Base-by-base conservation (phyloP, 2,113 vertebrate species). In the Xiphorhynchus elegans region DNA sequence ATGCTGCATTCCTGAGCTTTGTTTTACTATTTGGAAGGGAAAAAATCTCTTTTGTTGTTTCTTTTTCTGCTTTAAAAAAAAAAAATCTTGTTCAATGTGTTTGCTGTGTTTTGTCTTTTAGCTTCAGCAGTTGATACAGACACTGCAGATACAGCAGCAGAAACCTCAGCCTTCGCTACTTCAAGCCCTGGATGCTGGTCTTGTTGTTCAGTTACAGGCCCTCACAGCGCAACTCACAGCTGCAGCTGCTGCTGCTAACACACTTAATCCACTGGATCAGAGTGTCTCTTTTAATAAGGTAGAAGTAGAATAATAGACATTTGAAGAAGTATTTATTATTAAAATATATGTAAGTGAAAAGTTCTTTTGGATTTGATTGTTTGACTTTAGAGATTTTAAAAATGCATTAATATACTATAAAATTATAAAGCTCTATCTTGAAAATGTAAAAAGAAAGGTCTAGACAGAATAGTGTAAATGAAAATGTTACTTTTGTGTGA, bases 251-350 rank as follows among this genome's bases (percentile, higher is more conserved):
- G 98, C 99, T 20, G 99, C 99, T 93, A 99, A 99, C 97, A 99
- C 98, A 8, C 98, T 99, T 59, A 99, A 99, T 76, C 99, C 99
- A 9, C 96, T 99, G 93, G 99, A 99, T 47, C 99, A 99, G 95
- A 98, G 98, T 76, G 99, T 99, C 84, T 98, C 99, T 91, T 99
- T 99, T 96, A 99, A 99, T 98, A 99, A 99, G 99, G 99, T 99
- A 98, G 75, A 52, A 58, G 66, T 86, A 49, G 42, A 94, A 55
- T 56, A 74, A 10, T 53, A 87, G 12, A 79, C 67, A 15, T 74
- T 92, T 76, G 24, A 76, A 89, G 29, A 68, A 79, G 28, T 76
- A 28, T 20, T 72, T 56, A 7, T 58, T 95, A 33, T 64, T 70
- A 13, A 44, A 90, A 55, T 80, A n/a, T 12, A 10, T 58, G 6